phyloP scores from a whole-genome alignment of 1,140 invertebrate species.

The Drosophila ananassae region DNA sequence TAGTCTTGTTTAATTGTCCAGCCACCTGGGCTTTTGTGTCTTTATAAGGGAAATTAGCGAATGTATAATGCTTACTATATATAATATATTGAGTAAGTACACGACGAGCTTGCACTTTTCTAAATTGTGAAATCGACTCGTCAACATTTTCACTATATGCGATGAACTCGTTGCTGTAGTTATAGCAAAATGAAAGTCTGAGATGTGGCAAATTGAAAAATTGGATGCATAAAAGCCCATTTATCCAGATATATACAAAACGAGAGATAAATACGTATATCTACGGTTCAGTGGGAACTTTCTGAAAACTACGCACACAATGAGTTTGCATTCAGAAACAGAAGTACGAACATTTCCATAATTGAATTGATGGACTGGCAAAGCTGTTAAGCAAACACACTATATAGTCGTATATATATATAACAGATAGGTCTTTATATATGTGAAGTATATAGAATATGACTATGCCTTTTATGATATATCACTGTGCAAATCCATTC shows the following conservation, averaged over 20 bases:
- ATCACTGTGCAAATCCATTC: slow-evolving; percentile 57
- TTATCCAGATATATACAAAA: slow-evolving; percentile 5
- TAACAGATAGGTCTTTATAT: slow-evolving; percentile 2
- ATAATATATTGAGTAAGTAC: slow-evolving; percentile 42
- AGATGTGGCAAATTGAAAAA: slow-evolving; percentile 71
- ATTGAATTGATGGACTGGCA: slow-evolving; percentile 77
- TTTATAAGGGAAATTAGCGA: slow-evolving; percentile 23
- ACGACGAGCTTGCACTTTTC: slow-evolving; percentile 65
- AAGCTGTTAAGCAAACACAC: slow-evolving; percentile 59
- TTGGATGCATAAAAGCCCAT: slow-evolving; percentile 45
- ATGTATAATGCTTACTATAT: slow-evolving; percentile 41
- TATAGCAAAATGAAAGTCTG: slow-evolving; percentile 65
- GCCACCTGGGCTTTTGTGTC: slow-evolving; percentile 21
- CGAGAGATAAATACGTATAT: neutral
- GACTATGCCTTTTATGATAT: slow-evolving; percentile 23
- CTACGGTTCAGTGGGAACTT: slow-evolving; percentile 50
- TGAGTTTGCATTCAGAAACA: slow-evolving; percentile 51
- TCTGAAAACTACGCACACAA: slow-evolving; percentile 66
- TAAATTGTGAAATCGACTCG: slow-evolving; percentile 72
- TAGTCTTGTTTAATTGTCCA: slow-evolving; percentile 27
- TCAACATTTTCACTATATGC: slow-evolving; percentile 47
- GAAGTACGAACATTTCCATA: slow-evolving; percentile 50
- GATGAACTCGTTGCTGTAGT: slow-evolving; percentile 43
- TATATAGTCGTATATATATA: slow-evolving; percentile 16
- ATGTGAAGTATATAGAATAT: slow-evolving; percentile 18